These are phyloP conservation scores for Bombyx huttoni DNA, from an alignment of 2,888 invertebrate genomes.

Conservation along the genomic window DNA sequence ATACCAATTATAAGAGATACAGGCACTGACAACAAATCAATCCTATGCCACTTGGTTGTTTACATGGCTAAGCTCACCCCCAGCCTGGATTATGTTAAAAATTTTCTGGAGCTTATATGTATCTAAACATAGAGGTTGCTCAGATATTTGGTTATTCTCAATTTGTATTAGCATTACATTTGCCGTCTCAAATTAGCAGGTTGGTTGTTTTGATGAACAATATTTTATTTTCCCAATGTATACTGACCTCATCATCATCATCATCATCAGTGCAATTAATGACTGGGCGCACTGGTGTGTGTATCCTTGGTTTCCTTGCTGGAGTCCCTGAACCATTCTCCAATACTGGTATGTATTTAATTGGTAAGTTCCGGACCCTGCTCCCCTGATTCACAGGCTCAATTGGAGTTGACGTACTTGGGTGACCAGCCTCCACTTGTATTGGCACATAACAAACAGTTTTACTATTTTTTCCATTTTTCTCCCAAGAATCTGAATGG, in stretches of 20 bases:
- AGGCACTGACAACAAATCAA: too few species aligned
- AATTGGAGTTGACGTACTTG: conserved; percentile 61
- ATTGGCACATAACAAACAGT: conserved; percentile 58
- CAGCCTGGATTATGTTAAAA: neutral
- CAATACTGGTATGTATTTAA: conserved; percentile 31
- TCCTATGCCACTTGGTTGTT: too few species aligned
- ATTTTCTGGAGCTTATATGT: neutral
- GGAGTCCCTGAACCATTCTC: conserved; percentile 37
- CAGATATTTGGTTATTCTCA: too few species aligned
- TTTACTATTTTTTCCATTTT: conserved; percentile 25
- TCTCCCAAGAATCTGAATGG: conserved; percentile 29
- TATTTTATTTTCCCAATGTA: too few species aligned
- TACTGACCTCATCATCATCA: conserved; percentile 39
- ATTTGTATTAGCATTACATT: too few species aligned
- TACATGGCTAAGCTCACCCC: too few species aligned
- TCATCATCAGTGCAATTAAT: conserved; percentile 41
- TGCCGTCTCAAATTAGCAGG: too few species aligned
- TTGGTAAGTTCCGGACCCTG: conserved; percentile 29
- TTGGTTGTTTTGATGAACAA: too few species aligned
- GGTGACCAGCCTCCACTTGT: conserved; percentile 40
- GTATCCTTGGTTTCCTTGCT: conserved; percentile 34
- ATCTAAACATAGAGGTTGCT: too few species aligned
- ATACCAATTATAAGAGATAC: too few species aligned
- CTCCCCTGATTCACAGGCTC: conserved; percentile 21
- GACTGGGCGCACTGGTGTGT: conserved; percentile 37